Base-by-base conservation (phyloP, 2,888 invertebrate genomes). In the Hirtodrosophila duncani region DNA sequence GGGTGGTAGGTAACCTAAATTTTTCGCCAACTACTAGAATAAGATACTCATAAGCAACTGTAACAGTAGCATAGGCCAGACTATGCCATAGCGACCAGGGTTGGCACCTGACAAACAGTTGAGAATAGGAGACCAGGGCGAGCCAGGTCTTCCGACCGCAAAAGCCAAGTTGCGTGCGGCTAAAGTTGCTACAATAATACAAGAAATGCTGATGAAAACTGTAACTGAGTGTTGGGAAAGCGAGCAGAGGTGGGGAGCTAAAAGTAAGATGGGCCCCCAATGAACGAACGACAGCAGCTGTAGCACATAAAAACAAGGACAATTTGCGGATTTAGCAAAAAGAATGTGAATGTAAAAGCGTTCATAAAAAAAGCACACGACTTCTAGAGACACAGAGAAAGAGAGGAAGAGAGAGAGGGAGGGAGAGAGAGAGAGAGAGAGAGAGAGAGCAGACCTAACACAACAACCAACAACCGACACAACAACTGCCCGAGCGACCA, bases 181-280 rank as follows among this genome's bases (percentile, higher is more conserved):
- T 39, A 69, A 60, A 70, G 79, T 53, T 34, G 63, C 72, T 71
- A 57, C 67, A 63, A 78, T 70, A 69, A 78, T 69, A 52, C 53
- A 48, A 57, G 57, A 37, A 59, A 67, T 36, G 56, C 20, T 60
- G 68, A 71, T 55, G 60, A 60, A 79, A 77, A 71, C 53, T 55
- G 55, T n/a, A 51, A 75, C 68, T n/a, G n/a, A n/a, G n/a, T n/a
- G n/a, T n/a, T n/a, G n/a, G n/a, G 63, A 67, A 69, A 61, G 66
- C 51, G 20, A 58, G 38, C 45, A 58, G 36, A 18, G 9, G 21
- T 9, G 17, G 26, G 8, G 24, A 24, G 29, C 41, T 27, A 41
- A 51, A 52, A 36, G 41, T 49, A 26, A 37, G 43, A n/a, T n/a
- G n/a, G n/a, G n/a, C n/a, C n/a, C n/a, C n/a, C n/a, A n/a, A n/a